Conservation (phyloP, 2,797 vertebrate genomes). For the Miichthys miiuy region DNA sequence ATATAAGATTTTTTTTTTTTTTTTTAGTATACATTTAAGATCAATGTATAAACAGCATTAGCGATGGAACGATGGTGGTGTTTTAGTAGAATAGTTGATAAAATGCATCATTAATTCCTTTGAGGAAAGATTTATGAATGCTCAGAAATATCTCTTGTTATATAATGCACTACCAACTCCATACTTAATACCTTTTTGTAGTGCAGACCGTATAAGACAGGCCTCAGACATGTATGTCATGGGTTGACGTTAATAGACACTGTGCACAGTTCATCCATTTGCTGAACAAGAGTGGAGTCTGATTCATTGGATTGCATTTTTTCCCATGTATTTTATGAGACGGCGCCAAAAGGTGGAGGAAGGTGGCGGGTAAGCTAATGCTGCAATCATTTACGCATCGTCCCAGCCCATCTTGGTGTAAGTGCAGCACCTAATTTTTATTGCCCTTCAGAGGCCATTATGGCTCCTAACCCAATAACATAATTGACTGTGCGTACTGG, state of each 20-base stretch:
- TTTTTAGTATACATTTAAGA: not conserved
- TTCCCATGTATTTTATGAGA: slow-evolving; percentile 56
- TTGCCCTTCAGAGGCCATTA: slow-evolving; percentile 79
- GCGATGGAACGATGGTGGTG: not conserved
- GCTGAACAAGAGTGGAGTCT: slow-evolving; percentile 16
- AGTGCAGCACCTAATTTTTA: slow-evolving; percentile 78
- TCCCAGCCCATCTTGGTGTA: slow-evolving; percentile 68
- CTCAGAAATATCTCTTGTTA: slow-evolving; percentile 24
- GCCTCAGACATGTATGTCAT: slow-evolving; percentile 49
- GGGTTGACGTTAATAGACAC: slow-evolving; percentile 71
- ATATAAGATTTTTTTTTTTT: slow-evolving; percentile 20
- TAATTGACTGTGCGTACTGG: slow-evolving; percentile 76
- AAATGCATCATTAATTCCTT: slow-evolving; percentile 15
- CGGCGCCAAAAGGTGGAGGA: slow-evolving; percentile 39
- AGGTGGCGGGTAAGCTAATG: slow-evolving; percentile 58
- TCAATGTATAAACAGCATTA: not conserved
- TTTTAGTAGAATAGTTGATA: slow-evolving; percentile 20
- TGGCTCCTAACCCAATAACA: slow-evolving; percentile 75
- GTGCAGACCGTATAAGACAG: not conserved
- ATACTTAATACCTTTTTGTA: slow-evolving; percentile 24
- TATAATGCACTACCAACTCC: slow-evolving; percentile 34
- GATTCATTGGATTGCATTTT: slow-evolving; percentile 57
- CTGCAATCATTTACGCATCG: slow-evolving; percentile 74
- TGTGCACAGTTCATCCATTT: slow-evolving; percentile 47
- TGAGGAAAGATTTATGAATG: not conserved